Base-by-base conservation (phyloP, 2,797 vertebrate genomes). In the Loriculus beryllinus region DNA sequence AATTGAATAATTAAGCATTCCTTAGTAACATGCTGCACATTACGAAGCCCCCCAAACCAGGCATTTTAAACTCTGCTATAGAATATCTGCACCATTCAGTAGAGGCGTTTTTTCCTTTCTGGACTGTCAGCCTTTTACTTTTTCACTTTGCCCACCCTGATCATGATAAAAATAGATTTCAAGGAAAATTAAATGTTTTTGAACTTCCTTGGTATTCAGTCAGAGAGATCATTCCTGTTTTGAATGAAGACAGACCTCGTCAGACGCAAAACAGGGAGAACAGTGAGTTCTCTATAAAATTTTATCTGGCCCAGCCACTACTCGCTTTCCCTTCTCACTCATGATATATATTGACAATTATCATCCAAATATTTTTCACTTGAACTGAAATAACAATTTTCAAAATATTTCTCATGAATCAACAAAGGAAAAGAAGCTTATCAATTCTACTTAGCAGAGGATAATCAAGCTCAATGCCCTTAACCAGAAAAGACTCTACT, bases 141-240 rank as follows among this genome's bases (percentile, higher is more conserved):
- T 81, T 86, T 77, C 86, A 82, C 88, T 88, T 42, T 86, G 67
- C 40, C 37, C 2, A 2, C 49, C 39, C 56, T n/a, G 64, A 76
- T 78, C 47, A 65, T 1, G 59, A 90, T n/a, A 95, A 93, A 95
- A 96, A 92, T 88, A 88, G 77, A 75, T 94, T 88, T 57, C 54
- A 80, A 84, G 80, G 68, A 93, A 94, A 96, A 94, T 96, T 81
- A 82, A 75, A 94, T 37, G 51, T 9, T 82, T 90, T 69, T 91
- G 60, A 93, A 79, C 63, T 91, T 89, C 49, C 85, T 52, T 57
- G 52, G 33, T 39, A 69, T 82, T 83, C 74, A 86, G 70, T 37
- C 59, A 80, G 77, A 95, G 62, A 88, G 92, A 70, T 92, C 87
- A 67, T 4, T 43, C 43, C 56, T 52, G 31, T 54, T 83, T 77